A percentile compares a stretch with the other conserved stretches of the same genome.
These are phyloP conservation scores for Nesoenas mayeri DNA, from an alignment of 2,113 vertebrate genomes.

Conservation along the genomic window DNA sequence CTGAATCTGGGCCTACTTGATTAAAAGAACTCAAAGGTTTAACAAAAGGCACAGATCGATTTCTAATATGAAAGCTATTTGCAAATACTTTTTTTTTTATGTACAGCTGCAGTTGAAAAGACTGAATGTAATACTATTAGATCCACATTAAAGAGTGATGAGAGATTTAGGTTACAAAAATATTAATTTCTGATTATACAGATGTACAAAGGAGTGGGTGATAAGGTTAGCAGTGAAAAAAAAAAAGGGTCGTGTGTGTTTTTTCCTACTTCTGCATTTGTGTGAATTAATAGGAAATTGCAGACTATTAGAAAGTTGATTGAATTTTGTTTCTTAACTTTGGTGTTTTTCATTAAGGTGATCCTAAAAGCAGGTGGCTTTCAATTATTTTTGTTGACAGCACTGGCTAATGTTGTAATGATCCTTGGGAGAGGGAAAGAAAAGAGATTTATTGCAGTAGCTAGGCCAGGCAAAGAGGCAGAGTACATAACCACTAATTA, in stretches of 20 bases:
- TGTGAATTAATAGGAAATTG: constrained; percentile 51
- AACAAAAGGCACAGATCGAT: neutral
- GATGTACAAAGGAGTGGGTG: neutral
- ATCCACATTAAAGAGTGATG: neutral
- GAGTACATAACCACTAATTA: constrained; percentile 66
- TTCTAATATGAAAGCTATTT: neutral
- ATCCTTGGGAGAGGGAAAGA: constrained; percentile 22
- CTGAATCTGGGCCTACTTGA: neutral
- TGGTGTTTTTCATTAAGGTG: constrained; percentile 42
- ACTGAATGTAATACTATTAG: neutral
- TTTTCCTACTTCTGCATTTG: neutral
- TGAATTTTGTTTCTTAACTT: constrained; percentile 59
- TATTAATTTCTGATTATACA: constrained; percentile 35
- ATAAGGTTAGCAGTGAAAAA: neutral
- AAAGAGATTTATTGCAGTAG: constrained; percentile 42
- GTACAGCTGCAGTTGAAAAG: neutral
- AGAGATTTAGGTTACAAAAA: constrained; percentile 16
- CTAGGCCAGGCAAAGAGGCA: constrained; percentile 52
- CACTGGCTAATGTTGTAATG: constrained; percentile 63
- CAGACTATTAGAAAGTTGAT: constrained; percentile 38
- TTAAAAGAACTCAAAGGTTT: neutral
- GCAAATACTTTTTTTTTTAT: neutral
- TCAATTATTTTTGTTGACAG: constrained; percentile 64
- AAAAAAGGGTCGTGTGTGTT: neutral
- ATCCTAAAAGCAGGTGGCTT: constrained; percentile 51